Conservation (phyloP, 2,797 vertebrate genomes). For the Sebastes dallii region DNA sequence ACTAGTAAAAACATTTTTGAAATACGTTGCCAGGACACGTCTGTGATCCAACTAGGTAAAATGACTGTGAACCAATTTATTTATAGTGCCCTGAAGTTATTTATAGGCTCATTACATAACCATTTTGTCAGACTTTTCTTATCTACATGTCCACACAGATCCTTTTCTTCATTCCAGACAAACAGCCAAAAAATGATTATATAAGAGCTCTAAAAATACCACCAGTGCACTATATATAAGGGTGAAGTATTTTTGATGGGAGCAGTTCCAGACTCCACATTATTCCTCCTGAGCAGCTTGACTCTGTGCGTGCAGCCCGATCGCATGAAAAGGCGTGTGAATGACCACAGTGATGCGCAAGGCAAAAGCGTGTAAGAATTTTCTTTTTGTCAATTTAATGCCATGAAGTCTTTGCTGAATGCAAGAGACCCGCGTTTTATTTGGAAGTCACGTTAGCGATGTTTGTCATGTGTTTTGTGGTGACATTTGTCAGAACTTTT, state of each 20-base stretch:
- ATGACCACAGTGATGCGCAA: too few relatives aligned
- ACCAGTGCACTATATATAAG: constrained; percentile 40
- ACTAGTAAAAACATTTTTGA: constrained; percentile 28
- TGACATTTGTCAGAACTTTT: too few relatives aligned
- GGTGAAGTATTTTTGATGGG: constrained; percentile 33
- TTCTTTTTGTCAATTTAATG: too few relatives aligned
- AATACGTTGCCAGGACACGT: constrained; percentile 5
- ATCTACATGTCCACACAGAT: constrained; percentile 46
- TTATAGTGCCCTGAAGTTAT: constrained; percentile 59
- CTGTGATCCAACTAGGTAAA: constrained; percentile 40
- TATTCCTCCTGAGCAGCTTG: constrained; percentile 28
- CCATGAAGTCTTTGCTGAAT: too few relatives aligned
- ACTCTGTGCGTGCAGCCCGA: neutral
- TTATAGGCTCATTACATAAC: constrained; percentile 64
- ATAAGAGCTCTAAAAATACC: constrained; percentile 65
- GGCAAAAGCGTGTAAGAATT: too few relatives aligned
- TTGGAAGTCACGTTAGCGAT: too few relatives aligned
- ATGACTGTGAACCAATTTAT: constrained; percentile 46
- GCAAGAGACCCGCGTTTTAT: too few relatives aligned
- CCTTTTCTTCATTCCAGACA: constrained; percentile 35
- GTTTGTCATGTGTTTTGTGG: too few relatives aligned
- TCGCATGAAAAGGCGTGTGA: too few relatives aligned
- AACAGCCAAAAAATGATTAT: constrained; percentile 56
- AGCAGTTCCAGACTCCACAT: constrained; percentile 20
- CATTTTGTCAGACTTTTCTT: constrained; percentile 57